Conservation (phyloP, 2,113 vertebrate genomes). For the Lasiurus cinereus region DNA sequence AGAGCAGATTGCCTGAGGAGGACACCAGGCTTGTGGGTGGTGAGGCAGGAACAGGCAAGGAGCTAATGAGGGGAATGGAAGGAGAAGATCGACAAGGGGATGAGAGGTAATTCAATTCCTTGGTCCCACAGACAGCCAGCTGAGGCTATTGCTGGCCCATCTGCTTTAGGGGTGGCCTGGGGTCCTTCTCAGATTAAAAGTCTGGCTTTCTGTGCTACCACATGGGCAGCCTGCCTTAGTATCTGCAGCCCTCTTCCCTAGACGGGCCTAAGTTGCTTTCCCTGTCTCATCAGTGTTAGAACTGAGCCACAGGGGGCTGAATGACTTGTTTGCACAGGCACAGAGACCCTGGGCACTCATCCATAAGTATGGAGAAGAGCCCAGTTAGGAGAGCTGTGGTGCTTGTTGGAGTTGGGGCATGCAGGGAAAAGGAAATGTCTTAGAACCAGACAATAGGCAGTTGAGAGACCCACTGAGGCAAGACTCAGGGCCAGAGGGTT, state of each 20-base stretch:
- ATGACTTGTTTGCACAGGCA: neutral
- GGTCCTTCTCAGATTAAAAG: conserved; percentile 9
- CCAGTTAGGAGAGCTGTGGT: neutral
- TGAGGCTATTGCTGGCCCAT: neutral
- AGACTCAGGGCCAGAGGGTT: neutral
- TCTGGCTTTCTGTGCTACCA: neutral
- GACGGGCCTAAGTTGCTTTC: neutral
- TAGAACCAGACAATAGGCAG: neutral
- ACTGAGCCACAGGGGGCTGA: neutral
- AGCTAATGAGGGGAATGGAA: conserved; percentile 73
- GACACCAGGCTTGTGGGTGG: conserved; percentile 83
- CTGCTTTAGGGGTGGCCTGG: neutral
- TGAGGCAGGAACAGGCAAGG: conserved; percentile 75
- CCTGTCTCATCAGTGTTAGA: neutral
- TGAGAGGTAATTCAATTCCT: conserved; percentile 67
- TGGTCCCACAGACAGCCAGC: neutral
- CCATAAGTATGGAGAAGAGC: neutral
- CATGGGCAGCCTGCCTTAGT: neutral
- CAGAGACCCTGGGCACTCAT: neutral
- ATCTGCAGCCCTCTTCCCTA: neutral
- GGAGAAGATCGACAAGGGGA: neutral
- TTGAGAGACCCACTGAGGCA: neutral
- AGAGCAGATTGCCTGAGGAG: conserved; percentile 79
- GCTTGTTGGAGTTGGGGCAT: neutral
- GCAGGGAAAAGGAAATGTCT: conserved; percentile 32